Conservation (phyloP, 2,113 vertebrate genomes). For the Pseudorhombus dupliciocellatus region DNA sequence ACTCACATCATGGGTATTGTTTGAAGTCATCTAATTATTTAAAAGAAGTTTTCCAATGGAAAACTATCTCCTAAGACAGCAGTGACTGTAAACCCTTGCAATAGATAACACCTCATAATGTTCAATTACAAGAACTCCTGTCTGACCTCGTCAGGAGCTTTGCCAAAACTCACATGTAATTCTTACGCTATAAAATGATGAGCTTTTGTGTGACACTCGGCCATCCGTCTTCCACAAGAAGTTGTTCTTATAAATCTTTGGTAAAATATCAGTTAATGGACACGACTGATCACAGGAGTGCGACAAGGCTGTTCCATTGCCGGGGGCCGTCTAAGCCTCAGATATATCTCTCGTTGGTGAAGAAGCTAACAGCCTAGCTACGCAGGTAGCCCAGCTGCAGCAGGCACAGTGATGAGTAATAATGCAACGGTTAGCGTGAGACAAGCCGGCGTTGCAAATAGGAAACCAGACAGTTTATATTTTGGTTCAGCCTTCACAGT, state of each 20-base stretch:
- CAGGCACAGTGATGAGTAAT: background rate
- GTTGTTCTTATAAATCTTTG: background rate
- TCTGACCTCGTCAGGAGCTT: background rate
- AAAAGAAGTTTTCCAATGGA: background rate
- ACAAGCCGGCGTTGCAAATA: background rate
- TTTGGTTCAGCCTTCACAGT: background rate
- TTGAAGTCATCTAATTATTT: background rate
- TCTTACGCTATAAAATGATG: background rate
- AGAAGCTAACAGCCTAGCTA: too few species aligned
- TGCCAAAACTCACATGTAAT: background rate
- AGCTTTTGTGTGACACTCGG: slow-evolving; percentile 9
- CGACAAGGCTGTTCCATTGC: too few species aligned
- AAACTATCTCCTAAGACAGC: background rate
- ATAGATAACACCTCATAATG: background rate
- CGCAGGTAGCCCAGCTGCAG: too few species aligned
- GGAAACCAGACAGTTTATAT: background rate
- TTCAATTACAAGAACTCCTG: background rate
- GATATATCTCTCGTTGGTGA: too few species aligned
- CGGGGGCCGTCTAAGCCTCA: too few species aligned
- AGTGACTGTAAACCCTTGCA: slow-evolving; percentile 1
- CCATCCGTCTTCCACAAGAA: background rate
- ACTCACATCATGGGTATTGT: slow-evolving; percentile 7
- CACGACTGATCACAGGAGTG: too few species aligned
- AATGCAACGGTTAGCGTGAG: background rate
- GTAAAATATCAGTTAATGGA: background rate